phyloP scores from a whole-genome alignment of 2,113 vertebrate species.

The Passer domesticus region DNA sequence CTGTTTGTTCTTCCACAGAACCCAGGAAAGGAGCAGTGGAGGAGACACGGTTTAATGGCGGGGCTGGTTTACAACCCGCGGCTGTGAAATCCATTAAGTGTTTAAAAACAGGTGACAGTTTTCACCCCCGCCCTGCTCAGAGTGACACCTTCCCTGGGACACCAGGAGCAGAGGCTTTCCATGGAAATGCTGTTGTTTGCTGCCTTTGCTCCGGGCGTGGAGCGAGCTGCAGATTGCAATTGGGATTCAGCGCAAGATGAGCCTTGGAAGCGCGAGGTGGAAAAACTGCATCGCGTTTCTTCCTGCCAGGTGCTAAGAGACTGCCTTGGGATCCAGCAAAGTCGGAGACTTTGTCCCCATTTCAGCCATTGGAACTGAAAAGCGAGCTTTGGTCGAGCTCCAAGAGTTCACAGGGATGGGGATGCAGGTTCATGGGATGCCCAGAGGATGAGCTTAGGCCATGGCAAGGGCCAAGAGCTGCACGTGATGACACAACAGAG shows the following conservation, averaged over 20 bases:
- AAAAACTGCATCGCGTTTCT: neutral
- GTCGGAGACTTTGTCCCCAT: neutral
- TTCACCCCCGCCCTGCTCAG: neutral
- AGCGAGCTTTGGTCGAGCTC: neutral
- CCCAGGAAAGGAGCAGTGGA: fast-evolving
- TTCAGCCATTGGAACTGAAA: neutral
- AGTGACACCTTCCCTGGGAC: neutral
- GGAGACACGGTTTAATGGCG: too few species aligned
- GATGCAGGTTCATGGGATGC: neutral
- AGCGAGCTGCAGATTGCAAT: constrained; percentile 52
- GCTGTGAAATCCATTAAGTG: neutral
- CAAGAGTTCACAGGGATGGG: neutral
- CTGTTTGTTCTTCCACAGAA: neutral
- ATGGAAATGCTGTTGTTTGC: constrained; percentile 38
- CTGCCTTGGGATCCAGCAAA: neutral
- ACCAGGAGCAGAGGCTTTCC: neutral
- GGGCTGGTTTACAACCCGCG: neutral
- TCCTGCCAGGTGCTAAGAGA: constrained; percentile 34
- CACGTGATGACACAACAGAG: neutral
- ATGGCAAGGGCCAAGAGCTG: neutral
- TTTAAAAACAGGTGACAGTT: neutral
- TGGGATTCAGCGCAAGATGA: constrained; percentile 53
- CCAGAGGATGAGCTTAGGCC: neutral
- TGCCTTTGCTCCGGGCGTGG: neutral
- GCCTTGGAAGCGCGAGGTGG: constrained; percentile 31